Evolutionary conservation across 2,113 vertebrate species (phyloP), one percentile per base, ranked within the genome.

Genomic region (Chascanopsetta lugubris): DNA sequence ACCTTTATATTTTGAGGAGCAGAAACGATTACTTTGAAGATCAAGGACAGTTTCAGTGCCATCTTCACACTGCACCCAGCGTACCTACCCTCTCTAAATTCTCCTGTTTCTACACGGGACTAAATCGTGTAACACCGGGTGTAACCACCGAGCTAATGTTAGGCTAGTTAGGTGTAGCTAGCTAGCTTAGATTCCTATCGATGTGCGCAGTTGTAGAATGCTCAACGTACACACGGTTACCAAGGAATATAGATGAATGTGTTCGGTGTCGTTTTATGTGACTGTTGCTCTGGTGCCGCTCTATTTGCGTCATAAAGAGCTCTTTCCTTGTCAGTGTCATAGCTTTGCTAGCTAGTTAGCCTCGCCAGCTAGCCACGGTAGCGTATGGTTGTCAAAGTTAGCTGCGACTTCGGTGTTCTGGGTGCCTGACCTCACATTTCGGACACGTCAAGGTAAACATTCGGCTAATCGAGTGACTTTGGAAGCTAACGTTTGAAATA

Each of bases 361-460:
- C 48, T 49, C 40, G 7, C 45, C 21, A 61, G 74, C 79, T 72
- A n/a, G 46, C 18, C n/a, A 43, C 62, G 25, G 69, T 49, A 59
- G 71, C 65, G 34, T 86, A 84, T 87, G 87, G 85, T 80, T 82
- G 81, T 88, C 87, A 78, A 58, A 84, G 83, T 80, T 84, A 81
- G 79, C 89, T 9, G 87, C 79, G 85, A 87, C 87, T 87, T 81
- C 85, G 78, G 71, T 77, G 77, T 76, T n/a, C 79, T 82, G 70
- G 71, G 76, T 79, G 80, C 76, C 77, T 85, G 77, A 77, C 68
- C 84, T 88, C 75, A 72, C 81, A 82, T 85, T 89, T 81, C 83
- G 83, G 85, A 91, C 88, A 90, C 88, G 90, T 90, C 87, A 90
- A 91, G 90, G 90, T 91, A 91, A 90, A 89, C 82, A 84, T 51